Evolutionary conservation across 2,888 invertebrate species (phyloP).

Genomic region (Thysanoteuthis rhombus): DNA sequence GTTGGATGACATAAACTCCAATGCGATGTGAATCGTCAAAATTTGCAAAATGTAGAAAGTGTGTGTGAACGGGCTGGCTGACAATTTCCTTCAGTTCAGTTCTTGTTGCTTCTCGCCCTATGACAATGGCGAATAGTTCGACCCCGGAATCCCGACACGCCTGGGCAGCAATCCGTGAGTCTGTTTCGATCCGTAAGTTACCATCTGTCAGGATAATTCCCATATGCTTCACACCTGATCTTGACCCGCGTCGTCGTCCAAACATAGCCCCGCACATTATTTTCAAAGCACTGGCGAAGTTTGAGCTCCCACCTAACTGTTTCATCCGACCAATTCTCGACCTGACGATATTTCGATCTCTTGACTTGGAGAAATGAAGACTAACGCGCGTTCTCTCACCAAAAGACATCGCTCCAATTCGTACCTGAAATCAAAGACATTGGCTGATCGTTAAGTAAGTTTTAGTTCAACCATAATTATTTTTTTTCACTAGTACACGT

Average conservation of each 20-base stretch:
- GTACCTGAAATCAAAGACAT: not conserved
- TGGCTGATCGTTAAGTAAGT: too few species aligned
- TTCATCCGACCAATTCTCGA: not conserved
- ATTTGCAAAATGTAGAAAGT: not conserved
- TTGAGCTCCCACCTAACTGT: not conserved
- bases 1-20: not conserved
- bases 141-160: not conserved
- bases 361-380: not conserved
- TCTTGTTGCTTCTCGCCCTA: not conserved
- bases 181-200: not conserved
- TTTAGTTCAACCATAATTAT: too few species aligned
- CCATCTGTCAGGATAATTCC: not conserved
- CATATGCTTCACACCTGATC: not conserved
- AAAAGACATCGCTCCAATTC: not conserved
- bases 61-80: not conserved
- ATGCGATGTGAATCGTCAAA: not conserved
- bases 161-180: not conserved
- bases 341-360: not conserved
- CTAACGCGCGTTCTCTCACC: not conserved
- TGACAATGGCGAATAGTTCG: not conserved
- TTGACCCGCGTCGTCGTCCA: not conserved
- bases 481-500: too few species aligned
- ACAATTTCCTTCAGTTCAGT: not conserved
- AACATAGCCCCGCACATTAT: not conserved
- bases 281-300: not conserved